Evolutionary conservation across 2,888 invertebrate species (phyloP), one percentile per base, ranked within the genome.

Genomic region (Drosophila falleni): DNA sequence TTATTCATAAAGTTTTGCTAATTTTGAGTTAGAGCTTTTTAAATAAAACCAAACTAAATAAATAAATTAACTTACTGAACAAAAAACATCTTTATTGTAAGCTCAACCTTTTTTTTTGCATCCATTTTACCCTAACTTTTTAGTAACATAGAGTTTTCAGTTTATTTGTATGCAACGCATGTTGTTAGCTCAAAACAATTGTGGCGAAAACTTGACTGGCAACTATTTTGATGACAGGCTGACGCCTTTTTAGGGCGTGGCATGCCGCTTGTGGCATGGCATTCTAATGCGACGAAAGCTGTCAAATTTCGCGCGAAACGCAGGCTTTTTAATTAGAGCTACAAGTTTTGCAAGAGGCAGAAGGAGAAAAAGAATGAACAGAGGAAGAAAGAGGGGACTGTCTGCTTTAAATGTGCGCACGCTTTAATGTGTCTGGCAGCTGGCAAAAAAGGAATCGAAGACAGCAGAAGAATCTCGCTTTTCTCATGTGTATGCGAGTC

Each of bases 101-200:
- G 71, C 87, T 75, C 72, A 74, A 60, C 37, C 8, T n/a, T 23
- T 23, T 23, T 23, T 2, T 23, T 23, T 23, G 3, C 0, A 23
- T 23, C 23, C 1, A 0, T 23, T 23, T 23, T 23, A 23, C 23
- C 2, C 23, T 23, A 4, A 3, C 23, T 23, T 4, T 3, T 23
- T 23, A 2, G 23, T 23, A 23, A 23, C 23, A 23, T 23, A 3
- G 23, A 37, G 23, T 44, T 41, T 46, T 46, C n/a, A 60, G 26
- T 44, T 44, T 61, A 71, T 86, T 88, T 77, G 64, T 66, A 83
- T 72, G 58, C 58, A 16, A 37, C 11, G 37, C 56, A 44, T 53
- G 84, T 67, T 81, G 76, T 70, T 65, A 53, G 69, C 53, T 72
- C 35, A 37, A 87, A 84, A 84, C 89, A 84, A 88, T 87, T 86